Evolutionary conservation across 2,797 vertebrate genomes (phyloP).

Genomic region (Brachymystax lenok): DNA sequence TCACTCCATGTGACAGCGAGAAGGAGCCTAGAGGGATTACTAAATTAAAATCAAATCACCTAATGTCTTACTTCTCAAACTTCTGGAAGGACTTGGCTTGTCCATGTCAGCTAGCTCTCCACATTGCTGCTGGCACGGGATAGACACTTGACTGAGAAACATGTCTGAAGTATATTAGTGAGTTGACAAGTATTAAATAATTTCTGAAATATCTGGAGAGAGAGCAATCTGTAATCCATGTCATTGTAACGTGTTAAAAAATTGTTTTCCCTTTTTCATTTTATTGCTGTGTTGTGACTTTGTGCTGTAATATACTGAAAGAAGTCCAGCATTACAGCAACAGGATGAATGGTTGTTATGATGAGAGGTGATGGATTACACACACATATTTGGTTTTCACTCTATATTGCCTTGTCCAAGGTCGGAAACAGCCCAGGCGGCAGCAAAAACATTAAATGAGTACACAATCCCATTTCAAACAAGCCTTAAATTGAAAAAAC

Average conservation of each 20-base stretch:
- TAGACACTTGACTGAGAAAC: slow-evolving; percentile 12
- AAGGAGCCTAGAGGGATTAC: slow-evolving; percentile 44
- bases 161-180: background rate
- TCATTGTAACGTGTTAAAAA: background rate
- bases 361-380: slow-evolving; percentile 42
- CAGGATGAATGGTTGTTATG: slow-evolving; percentile 44
- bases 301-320: background rate
- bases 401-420: slow-evolving; percentile 38
- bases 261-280: background rate
- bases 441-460: slow-evolving; percentile 42
- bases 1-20: slow-evolving; percentile 46
- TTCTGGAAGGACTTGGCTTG: slow-evolving; percentile 24
- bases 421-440: slow-evolving; percentile 39
- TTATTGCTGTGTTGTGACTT: background rate
- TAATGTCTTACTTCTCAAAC: slow-evolving; percentile 41
- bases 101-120: slow-evolving; percentile 29
- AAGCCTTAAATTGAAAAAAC: slow-evolving; percentile 15
- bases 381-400: slow-evolving; percentile 22
- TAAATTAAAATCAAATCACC: slow-evolving; percentile 42
- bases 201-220: slow-evolving; percentile 7
- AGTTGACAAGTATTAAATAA: background rate
- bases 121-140: slow-evolving; percentile 6
- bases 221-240: background rate
- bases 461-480: slow-evolving; percentile 30
- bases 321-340: slow-evolving; percentile 1